A percentile compares a stretch with the other conserved stretches of the same genome.
phyloP scores from a whole-genome alignment of 2,888 invertebrate species.

The Palloptera scutellata region DNA sequence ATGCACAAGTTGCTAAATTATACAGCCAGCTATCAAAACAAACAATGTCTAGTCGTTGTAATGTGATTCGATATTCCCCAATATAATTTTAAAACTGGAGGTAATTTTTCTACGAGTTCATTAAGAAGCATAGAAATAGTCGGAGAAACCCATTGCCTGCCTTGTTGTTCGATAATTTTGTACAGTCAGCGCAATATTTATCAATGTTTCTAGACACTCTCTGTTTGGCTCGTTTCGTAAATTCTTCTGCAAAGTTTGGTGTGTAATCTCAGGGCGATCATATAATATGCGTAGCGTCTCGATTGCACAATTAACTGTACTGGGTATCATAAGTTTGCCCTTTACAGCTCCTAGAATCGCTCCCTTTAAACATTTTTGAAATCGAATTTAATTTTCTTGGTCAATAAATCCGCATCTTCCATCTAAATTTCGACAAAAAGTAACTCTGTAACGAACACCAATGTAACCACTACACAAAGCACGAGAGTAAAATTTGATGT shows the following conservation, averaged over 20 bases:
- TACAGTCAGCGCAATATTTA: background rate
- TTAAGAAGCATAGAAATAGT: too few relatives aligned
- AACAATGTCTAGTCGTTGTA: background rate
- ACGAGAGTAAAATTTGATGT: too few relatives aligned
- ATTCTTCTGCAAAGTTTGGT: slow-evolving; percentile 4
- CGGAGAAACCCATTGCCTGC: slow-evolving; percentile 11
- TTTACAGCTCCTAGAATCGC: slow-evolving; percentile 18
- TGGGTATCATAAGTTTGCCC: slow-evolving; percentile 27
- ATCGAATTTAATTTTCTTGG: slow-evolving; percentile 12
- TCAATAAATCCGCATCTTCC: slow-evolving; percentile 5
- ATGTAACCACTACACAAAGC: too few relatives aligned
- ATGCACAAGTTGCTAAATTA: background rate
- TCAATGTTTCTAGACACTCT: background rate
- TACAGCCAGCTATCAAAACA: background rate
- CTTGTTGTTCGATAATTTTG: slow-evolving; percentile 28
- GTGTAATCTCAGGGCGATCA: slow-evolving; percentile 24
- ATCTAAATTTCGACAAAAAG: too few relatives aligned
- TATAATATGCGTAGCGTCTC: slow-evolving; percentile 28
- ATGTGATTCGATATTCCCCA: slow-evolving; percentile 15
- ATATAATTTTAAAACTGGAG: background rate
- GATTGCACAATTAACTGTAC: slow-evolving; percentile 18
- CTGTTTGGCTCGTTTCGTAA: background rate
- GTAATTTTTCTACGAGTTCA: slow-evolving; percentile 26
- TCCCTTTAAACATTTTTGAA: slow-evolving; percentile 19
- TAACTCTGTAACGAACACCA: too few relatives aligned